phyloP scores from a whole-genome alignment of 2,797 vertebrate species.

The Artibeus jamaicensis region DNA sequence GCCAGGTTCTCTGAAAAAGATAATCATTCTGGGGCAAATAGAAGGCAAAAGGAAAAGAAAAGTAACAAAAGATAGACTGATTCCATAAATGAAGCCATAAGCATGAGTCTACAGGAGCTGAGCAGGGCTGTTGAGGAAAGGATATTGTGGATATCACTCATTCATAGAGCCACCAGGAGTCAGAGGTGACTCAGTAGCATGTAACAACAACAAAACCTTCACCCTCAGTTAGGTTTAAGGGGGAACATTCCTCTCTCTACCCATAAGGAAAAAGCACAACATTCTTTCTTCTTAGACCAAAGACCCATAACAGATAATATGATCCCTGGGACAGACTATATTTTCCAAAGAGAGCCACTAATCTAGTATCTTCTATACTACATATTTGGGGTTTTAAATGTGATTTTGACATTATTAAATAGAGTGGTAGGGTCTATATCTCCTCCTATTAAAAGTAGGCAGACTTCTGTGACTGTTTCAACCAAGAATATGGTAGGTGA shows the following conservation, averaged over 20 bases:
- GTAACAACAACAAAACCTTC: neutral
- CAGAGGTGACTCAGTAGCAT: neutral
- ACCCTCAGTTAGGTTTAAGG: neutral
- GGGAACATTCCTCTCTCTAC: neutral
- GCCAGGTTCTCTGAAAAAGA: neutral
- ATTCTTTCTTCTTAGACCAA: slow-evolving; percentile 1
- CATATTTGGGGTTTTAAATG: neutral
- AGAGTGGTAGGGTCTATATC: neutral
- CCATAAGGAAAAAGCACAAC: neutral
- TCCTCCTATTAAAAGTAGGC: neutral
- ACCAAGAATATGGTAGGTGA: neutral
- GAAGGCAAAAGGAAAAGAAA: neutral
- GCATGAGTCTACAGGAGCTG: neutral
- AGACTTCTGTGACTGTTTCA: neutral
- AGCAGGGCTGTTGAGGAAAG: neutral
- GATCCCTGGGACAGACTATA: neutral
- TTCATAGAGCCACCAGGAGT: neutral
- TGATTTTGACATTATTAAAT: neutral
- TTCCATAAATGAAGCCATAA: neutral
- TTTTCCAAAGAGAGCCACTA: neutral
- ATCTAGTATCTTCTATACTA: neutral
- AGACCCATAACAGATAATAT: neutral
- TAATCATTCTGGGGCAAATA: neutral
- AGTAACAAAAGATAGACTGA: neutral
- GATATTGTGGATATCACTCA: neutral